A percentile compares a stretch with the other conserved stretches of the same genome.
Conservation (phyloP, 2,113 vertebrate genomes). For the Callionymus lyra region DNA sequence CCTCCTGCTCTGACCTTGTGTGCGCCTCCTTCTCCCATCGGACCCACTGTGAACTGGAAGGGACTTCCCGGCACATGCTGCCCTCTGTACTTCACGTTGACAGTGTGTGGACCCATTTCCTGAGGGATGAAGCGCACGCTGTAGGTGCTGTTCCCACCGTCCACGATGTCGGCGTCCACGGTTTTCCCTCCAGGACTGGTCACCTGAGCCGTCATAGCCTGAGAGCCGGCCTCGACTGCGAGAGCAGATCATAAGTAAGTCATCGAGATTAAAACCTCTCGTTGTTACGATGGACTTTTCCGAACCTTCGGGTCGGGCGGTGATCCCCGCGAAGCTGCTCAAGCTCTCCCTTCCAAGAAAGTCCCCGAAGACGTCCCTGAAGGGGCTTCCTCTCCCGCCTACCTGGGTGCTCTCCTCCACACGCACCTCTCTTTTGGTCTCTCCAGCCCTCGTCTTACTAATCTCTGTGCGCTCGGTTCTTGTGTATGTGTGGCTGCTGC, state of each 20-base stretch:
- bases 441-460: constrained; percentile 86
- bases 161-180: constrained; percentile 79
- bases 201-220: constrained; percentile 88
- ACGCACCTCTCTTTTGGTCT: constrained; percentile 89
- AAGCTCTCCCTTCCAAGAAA: constrained; percentile 84
- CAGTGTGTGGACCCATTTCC: constrained; percentile 85
- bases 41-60: constrained; percentile 90
- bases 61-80: constrained; percentile 88
- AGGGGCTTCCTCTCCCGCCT: constrained; percentile 82
- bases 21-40: constrained; percentile 78
- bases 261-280: not conserved
- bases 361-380: constrained; percentile 85
- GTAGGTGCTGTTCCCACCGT: constrained; percentile 85
- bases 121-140: constrained; percentile 86
- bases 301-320: constrained; percentile 78
- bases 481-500: constrained; percentile 94
- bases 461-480: constrained; percentile 94
- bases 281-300: not conserved
- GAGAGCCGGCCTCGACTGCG: constrained; percentile 72
- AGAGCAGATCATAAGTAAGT: not conserved
- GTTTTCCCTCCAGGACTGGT: constrained; percentile 86
- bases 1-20: constrained; percentile 87
- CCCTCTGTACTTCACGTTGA: constrained; percentile 85
- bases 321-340: constrained; percentile 74
- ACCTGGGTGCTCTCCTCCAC: constrained; percentile 93